A percentile compares a stretch with the other conserved stretches of the same genome.
These are phyloP conservation scores for Bradypodion ventrale DNA, from an alignment of 2,797 vertebrate genomes.

Conservation along the genomic window DNA sequence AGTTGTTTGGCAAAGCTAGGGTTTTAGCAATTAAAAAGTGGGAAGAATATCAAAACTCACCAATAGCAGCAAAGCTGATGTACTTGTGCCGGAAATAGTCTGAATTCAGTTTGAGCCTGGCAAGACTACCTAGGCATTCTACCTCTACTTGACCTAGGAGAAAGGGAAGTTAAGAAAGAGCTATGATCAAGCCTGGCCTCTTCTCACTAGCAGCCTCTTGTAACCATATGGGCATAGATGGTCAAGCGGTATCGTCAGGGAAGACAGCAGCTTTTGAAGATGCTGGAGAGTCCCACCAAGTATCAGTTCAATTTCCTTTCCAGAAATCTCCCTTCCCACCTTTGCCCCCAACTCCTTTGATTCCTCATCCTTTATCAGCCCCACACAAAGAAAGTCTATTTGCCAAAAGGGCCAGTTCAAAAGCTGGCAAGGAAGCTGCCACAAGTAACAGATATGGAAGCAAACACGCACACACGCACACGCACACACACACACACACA, in stretches of 20 bases:
- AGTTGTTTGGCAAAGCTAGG: background rate
- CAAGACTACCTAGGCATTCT: conserved; percentile 44
- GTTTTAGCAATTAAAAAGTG: background rate
- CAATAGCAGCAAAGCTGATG: conserved; percentile 54
- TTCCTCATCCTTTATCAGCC: background rate
- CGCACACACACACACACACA: too few relatives aligned
- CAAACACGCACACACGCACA: too few relatives aligned
- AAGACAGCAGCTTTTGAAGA: background rate
- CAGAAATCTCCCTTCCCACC: background rate
- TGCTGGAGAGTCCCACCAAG: background rate
- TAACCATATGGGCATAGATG: background rate
- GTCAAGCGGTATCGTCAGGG: background rate
- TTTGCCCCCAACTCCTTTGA: background rate
- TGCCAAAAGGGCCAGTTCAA: background rate
- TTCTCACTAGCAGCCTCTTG: too few relatives aligned
- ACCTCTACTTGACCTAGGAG: conserved; percentile 12
- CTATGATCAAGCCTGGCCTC: background rate
- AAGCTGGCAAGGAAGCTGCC: background rate
- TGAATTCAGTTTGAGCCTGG: conserved; percentile 30
- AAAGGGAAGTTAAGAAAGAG: background rate
- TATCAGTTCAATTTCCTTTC: background rate
- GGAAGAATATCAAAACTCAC: conserved; percentile 52
- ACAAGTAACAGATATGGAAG: too few relatives aligned
- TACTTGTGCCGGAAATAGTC: conserved; percentile 42
- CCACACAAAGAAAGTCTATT: background rate